Conservation (phyloP, 2,888 invertebrate species). For the Aleiodes testaceus region DNA sequence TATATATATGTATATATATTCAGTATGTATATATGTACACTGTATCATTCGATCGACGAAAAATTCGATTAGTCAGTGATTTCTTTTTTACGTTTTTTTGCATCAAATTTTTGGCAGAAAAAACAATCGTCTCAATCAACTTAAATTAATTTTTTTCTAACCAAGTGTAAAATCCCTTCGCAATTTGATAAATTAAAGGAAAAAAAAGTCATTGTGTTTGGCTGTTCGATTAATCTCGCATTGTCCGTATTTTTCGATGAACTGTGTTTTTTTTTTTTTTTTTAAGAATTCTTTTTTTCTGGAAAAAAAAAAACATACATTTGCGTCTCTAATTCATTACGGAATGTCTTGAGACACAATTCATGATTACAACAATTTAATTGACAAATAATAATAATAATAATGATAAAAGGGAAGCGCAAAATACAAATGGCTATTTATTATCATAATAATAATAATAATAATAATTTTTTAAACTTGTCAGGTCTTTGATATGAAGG, state of each 20-base stretch:
- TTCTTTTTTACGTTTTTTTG: slow-evolving; percentile 22
- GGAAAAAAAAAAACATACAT: slow-evolving; percentile 31
- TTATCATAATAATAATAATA: slow-evolving; percentile 31
- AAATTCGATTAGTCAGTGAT: slow-evolving; percentile 42
- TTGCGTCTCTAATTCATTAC: slow-evolving; percentile 26
- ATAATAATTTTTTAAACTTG: slow-evolving; percentile 12
- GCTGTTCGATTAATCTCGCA: too few relatives aligned
- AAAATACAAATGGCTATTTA: slow-evolving; percentile 28
- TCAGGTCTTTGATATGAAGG: slow-evolving; percentile 54
- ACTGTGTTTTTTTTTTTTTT: background rate
- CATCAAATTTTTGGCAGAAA: too few relatives aligned
- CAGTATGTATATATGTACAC: slow-evolving; percentile 51
- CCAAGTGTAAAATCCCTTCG: too few relatives aligned
- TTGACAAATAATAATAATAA: slow-evolving; percentile 21
- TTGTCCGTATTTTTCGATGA: slow-evolving; percentile 12
- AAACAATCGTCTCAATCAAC: too few relatives aligned
- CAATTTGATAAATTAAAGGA: too few relatives aligned
- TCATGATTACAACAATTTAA: slow-evolving; percentile 33
- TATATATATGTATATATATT: slow-evolving; percentile 34
- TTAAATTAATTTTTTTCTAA: too few relatives aligned
- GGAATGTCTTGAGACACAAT: slow-evolving; percentile 39
- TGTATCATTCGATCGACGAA: slow-evolving; percentile 48
- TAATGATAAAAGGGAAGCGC: slow-evolving; percentile 31
- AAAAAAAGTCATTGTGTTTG: too few relatives aligned
- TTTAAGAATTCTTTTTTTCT: background rate